Base-by-base conservation (phyloP, 2,797 vertebrate species). In the Leptodactylus fallax region DNA sequence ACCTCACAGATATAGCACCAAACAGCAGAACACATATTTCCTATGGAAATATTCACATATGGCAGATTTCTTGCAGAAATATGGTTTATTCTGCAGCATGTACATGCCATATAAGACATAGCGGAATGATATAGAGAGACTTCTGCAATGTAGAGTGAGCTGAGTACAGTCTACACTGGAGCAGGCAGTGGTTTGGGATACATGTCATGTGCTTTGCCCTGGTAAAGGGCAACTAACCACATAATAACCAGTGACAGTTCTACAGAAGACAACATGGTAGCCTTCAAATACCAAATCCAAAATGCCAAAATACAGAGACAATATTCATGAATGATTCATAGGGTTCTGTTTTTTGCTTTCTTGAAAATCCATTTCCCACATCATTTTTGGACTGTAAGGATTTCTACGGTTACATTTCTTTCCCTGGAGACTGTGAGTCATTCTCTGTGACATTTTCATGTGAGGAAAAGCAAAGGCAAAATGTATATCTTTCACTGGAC, bases 361-460 rank as follows among this genome's bases (percentile, higher is more conserved):
- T 77, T 19, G 47, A 77, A 77, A 77, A 77, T 77, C 3, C 71
- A 49, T 49, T 72, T 47, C 71, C 71, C 45, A 77, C 74, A 27
- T 56, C 23, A 12, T 55, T 60, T 60, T 27, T 77, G 49, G 74
- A 77, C 21, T 51, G 12, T 53, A 53, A n/a, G 21, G 74, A 53
- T 77, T 77, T 77, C 49, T 53, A 77, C 74, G n/a, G 47, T 77
- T 77, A 53, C 49, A 77, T 77, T 77, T 77, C 21, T n/a, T 49
- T 53, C 23, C 45, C 74, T 23, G 74, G 74, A 77, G 74, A 77
- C 74, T 77, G 49, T 77, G 74, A 77, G 47, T 77, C 74, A 77
- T 77, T 77, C 74, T 77, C 49, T 77, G 49, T 77, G 74, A 77
- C 74, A 53, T 77, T 77, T 77, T 51, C 47, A 77, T 77, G 74